phyloP scores from a whole-genome alignment of 2,888 invertebrate genomes.

The Xestobium rufovillosum region DNA sequence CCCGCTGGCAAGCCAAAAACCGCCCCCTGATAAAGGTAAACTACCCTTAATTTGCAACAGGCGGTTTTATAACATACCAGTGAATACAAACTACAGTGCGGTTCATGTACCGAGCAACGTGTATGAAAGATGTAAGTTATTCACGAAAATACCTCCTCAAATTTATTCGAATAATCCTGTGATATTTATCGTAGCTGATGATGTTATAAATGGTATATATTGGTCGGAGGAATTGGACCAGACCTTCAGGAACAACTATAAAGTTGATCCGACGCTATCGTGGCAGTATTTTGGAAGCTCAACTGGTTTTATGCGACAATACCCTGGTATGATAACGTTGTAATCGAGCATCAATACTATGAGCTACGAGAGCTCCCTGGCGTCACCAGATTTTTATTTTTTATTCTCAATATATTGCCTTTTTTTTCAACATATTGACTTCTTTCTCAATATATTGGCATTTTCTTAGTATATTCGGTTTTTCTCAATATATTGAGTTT shows the following conservation, averaged over 20 bases:
- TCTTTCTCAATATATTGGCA: no score
- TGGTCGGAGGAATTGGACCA: conserved; percentile 93
- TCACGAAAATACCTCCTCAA: no score
- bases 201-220: conserved; percentile 84
- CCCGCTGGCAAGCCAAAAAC: conserved; percentile 40
- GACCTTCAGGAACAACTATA: conserved; percentile 80
- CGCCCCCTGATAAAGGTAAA: conserved; percentile 48
- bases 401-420: no score
- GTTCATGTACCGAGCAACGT: conserved; percentile 96
- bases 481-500: no score
- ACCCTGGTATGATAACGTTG: conserved; percentile 61
- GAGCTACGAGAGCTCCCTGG: conserved; percentile 4
- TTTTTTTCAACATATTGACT: no score
- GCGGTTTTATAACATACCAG: conserved; percentile 71
- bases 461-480: no score
- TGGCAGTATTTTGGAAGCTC: conserved; percentile 99
- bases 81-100: conserved; percentile 74
- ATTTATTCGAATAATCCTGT: conserved; percentile 1
- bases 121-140: conserved; percentile 70
- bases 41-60: conserved; percentile 58
- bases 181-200: conserved; percentile 57
- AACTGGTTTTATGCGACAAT: conserved; percentile 94
- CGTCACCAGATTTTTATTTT: no score
- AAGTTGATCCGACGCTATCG: conserved; percentile 77
- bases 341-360: neutral